These are phyloP conservation scores for Brachymystax lenok DNA, from an alignment of 2,797 vertebrate genomes.

Conservation along the genomic window DNA sequence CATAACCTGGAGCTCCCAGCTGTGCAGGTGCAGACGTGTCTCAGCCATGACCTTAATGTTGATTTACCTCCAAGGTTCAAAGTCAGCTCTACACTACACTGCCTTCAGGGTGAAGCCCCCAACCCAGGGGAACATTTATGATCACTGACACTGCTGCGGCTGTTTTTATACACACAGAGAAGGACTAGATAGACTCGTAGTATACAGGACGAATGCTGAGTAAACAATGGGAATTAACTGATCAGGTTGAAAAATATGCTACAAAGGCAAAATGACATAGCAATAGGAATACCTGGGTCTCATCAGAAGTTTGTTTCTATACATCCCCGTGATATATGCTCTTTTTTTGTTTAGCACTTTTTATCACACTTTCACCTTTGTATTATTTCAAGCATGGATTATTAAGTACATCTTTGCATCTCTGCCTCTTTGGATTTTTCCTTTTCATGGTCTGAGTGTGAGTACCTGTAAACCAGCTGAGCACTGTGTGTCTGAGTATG, in stretches of 20 bases:
- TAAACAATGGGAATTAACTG: not conserved
- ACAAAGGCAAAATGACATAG: slow-evolving; percentile 4
- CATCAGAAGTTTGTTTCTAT: slow-evolving; percentile 11
- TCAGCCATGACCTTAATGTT: slow-evolving; percentile 54
- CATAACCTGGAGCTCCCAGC: slow-evolving; percentile 43
- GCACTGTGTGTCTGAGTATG: slow-evolving; percentile 6
- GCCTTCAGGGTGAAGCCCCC: slow-evolving; percentile 30
- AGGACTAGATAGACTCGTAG: not conserved
- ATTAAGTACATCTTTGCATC: too few species aligned
- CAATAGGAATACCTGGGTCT: slow-evolving; percentile 20
- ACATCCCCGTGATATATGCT: not conserved
- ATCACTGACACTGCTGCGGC: slow-evolving; percentile 28
- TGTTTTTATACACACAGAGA: slow-evolving; percentile 24
- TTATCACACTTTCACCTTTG: slow-evolving; percentile 36
- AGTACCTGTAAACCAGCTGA: slow-evolving; percentile 33
- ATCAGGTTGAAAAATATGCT: not conserved
- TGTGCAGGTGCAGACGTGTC: slow-evolving; percentile 63
- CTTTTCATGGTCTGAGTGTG: too few species aligned
- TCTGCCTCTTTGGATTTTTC: too few species aligned
- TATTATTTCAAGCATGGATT: too few species aligned
- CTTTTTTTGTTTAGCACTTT: too few species aligned
- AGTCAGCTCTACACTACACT: not conserved
- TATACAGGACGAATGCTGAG: not conserved
- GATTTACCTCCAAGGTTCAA: slow-evolving; percentile 60
- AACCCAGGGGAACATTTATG: slow-evolving; percentile 42